Conservation (phyloP, 2,797 vertebrate genomes). For the Sus cebifrons region DNA sequence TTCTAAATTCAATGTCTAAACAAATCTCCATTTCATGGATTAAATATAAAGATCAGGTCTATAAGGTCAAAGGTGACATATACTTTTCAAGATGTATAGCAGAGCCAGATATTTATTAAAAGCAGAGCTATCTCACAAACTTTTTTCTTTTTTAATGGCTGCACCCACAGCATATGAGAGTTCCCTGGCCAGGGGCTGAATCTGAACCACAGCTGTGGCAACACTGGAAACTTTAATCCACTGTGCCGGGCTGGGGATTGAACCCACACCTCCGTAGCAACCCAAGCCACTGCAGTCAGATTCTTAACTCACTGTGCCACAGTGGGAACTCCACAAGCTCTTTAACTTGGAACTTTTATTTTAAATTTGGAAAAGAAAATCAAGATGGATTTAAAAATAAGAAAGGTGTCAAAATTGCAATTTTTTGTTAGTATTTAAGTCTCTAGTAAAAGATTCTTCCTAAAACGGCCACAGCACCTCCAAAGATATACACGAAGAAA, state of each 20-base stretch:
- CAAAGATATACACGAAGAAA: constrained; percentile 33
- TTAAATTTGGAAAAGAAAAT: neutral
- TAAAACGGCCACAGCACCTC: constrained; percentile 35
- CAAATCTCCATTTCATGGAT: constrained; percentile 50
- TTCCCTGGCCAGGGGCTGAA: too few relatives aligned
- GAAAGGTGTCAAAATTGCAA: constrained; percentile 33
- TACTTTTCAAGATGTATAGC: neutral
- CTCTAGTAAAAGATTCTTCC: constrained; percentile 8
- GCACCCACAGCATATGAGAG: too few relatives aligned
- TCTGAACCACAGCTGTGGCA: too few relatives aligned
- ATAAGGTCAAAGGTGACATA: neutral
- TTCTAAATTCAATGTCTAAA: constrained; percentile 51
- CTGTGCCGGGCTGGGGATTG: too few relatives aligned
- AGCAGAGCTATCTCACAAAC: constrained; percentile 54
- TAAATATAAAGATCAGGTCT: constrained; percentile 46
- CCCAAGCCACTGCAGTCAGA: too few relatives aligned
- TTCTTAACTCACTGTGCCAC: too few relatives aligned
- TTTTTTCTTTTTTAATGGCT: too few relatives aligned
- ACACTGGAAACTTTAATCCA: too few relatives aligned
- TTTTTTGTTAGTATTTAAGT: constrained; percentile 26
- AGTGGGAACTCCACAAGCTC: neutral
- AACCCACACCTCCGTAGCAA: too few relatives aligned
- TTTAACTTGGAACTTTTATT: neutral
- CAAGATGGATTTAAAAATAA: constrained; percentile 15
- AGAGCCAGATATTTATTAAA: neutral